Conservation (phyloP, 2,113 vertebrate species). For the Callaeas wilsoni region DNA sequence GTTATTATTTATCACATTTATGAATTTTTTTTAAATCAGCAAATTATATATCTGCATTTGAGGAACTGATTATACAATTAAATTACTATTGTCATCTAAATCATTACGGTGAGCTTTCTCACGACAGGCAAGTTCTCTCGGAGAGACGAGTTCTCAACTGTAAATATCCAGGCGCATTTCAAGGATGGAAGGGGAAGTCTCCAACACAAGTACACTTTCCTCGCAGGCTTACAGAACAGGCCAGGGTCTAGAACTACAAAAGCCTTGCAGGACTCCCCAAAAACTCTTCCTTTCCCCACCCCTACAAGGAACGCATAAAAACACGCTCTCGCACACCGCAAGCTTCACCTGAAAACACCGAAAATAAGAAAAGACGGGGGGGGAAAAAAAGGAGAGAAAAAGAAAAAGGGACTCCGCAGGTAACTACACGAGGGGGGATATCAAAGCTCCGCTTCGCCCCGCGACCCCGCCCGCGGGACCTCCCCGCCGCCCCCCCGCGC, state of each 20-base stretch:
- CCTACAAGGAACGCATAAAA: not conserved
- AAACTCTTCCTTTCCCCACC: not conserved
- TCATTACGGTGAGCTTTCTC: not conserved
- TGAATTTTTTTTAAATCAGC: not conserved
- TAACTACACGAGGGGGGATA: no score
- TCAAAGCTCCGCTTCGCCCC: not conserved
- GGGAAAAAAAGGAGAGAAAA: accelerated
- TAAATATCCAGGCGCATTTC: not conserved
- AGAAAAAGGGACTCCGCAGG: not conserved
- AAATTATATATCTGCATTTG: not conserved
- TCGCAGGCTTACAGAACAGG: not conserved
- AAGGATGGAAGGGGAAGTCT: not conserved
- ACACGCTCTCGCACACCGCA: not conserved
- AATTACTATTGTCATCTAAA: not conserved
- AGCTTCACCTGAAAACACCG: not conserved
- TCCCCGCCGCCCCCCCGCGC: not conserved
- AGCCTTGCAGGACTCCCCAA: not conserved
- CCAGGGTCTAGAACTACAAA: not conserved
- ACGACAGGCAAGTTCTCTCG: not conserved
- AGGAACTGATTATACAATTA: not conserved
- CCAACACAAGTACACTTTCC: not conserved
- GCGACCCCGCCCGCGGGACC: not conserved
- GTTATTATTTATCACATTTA: not conserved
- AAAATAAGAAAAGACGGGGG: not conserved
- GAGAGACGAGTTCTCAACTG: not conserved